Evolutionary conservation across 2,888 invertebrate species (phyloP), one percentile per base, ranked within the genome.

Genomic region (Imbricaverruca yamaguchii): DNA sequence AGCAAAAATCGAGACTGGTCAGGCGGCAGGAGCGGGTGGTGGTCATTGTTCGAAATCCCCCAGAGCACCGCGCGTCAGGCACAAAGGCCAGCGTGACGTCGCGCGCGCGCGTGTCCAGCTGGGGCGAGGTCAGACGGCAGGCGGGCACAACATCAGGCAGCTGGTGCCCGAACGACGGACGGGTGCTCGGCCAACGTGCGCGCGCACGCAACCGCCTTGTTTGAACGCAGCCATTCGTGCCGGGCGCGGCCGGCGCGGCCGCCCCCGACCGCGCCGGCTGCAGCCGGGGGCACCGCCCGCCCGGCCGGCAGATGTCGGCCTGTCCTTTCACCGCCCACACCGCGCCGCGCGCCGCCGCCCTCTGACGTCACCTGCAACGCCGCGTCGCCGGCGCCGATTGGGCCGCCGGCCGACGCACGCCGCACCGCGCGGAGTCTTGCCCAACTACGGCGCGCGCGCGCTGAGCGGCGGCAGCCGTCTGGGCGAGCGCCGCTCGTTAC

Each of bases 301-400:
- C 61, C 61, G 65, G 23, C 67, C 67, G 67, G 67, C 67, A 67
- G 67, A 67, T 67, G 67, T 23, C 4, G 13, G 13, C 25, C 67
- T 10, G 25, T n/a, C 67, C 67, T 67, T 67, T 67, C 67, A 67
- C 67, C 67, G 67, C 67, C 67, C 67, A 61, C 61, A 61, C 61
- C 18, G 18, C 15, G 18, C 61, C 61, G 61, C 15, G 18, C 61
- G 61, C 18, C 61, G 8, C 61, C 18, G 61, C 18, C 61, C 61
- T 13, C 67, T 67, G 67, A 67, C 67, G 67, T 67, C 67, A 67
- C 67, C 67, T 25, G 67, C 67, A 65, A 25, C 39, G 39, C 39
- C 67, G 67, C 12, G 25, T 10, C 67, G 67, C 3, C 25, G 67
- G 15, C 25, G 67, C 25, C 25, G 25, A 67, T 67, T 67, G 67